Percentiles rank a stretch among this genome's conserved stretches.
Conservation (phyloP, 1,140 invertebrate genomes). For the Stegodyphus mimosarum region DNA sequence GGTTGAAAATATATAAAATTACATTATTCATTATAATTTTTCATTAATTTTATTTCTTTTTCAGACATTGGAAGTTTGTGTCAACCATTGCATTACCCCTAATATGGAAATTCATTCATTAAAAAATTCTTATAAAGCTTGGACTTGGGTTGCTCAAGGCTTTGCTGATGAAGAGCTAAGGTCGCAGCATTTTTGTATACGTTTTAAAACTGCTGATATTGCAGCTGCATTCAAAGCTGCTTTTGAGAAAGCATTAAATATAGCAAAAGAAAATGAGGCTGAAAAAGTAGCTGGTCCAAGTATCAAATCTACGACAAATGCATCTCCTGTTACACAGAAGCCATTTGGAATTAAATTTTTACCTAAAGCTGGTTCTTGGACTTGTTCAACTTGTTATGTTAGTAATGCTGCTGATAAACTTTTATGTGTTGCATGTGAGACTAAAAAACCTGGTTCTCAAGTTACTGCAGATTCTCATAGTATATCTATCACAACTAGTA, state of each 20-base stretch:
- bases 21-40: conserved; percentile 64
- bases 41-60: background rate
- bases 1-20: conserved; percentile 67
- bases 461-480: background rate
- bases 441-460: conserved; percentile 67
- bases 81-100: conserved; percentile 77
- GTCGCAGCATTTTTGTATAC: conserved; percentile 77
- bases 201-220: conserved; percentile 78
- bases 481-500: background rate
- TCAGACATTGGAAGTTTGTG: conserved; percentile 82
- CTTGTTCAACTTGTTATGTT: conserved; percentile 81
- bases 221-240: conserved; percentile 69
- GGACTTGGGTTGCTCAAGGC: conserved; percentile 81
- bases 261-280: conserved; percentile 23
- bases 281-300: conserved; percentile 1
- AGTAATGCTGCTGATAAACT: conserved; percentile 74
- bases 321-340: background rate
- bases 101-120: conserved; percentile 75
- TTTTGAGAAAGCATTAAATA: conserved; percentile 66
- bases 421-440: conserved; percentile 78
- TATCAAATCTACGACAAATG: background rate
- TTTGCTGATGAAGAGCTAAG: conserved; percentile 78
- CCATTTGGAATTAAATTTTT: conserved; percentile 72
- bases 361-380: conserved; percentile 80
- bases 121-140: conserved; percentile 77